Conservation (phyloP, 2,113 vertebrate species). For the Psettodes erumei region DNA sequence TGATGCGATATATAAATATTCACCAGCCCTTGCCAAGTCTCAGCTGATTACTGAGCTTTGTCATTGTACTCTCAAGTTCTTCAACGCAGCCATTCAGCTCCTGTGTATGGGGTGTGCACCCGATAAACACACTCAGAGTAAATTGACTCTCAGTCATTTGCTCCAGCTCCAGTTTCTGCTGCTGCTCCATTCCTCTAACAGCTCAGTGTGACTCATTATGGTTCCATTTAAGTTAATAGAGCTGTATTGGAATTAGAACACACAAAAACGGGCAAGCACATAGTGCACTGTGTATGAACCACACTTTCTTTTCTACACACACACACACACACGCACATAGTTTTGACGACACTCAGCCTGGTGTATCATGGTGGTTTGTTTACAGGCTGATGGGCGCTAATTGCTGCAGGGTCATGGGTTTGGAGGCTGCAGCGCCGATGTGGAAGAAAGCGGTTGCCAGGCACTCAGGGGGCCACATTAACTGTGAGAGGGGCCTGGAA, state of each 20-base stretch:
- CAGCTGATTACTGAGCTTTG: constrained; percentile 23
- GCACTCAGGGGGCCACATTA: constrained; percentile 15
- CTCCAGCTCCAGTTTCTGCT: constrained; percentile 30
- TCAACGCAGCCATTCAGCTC: constrained; percentile 11
- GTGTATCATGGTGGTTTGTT: constrained; percentile 30
- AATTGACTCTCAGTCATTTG: constrained; percentile 49
- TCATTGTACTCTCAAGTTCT: constrained; percentile 12
- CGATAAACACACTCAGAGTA: constrained; percentile 5
- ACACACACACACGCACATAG: constrained; percentile 4
- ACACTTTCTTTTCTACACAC: background rate
- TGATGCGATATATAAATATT: background rate
- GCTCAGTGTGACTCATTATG: constrained; percentile 27
- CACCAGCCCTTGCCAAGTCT: constrained; percentile 5
- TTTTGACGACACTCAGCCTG: constrained; percentile 29
- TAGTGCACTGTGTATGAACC: background rate
- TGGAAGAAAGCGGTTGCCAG: constrained; percentile 28
- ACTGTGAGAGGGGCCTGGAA: constrained; percentile 29
- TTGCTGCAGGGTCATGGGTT: constrained; percentile 52
- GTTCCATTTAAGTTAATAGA: constrained; percentile 33
- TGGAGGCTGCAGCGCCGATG: constrained; percentile 2
- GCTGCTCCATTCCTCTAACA: constrained; percentile 33
- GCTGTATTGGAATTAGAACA: constrained; percentile 25
- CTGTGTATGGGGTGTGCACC: background rate
- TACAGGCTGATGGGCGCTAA: constrained; percentile 57
- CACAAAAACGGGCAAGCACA: background rate